Percentiles rank a stretch among this genome's conserved stretches.
Evolutionary conservation across 2,797 vertebrate species (phyloP).

Genomic region (Orientallactaga sibirica): DNA sequence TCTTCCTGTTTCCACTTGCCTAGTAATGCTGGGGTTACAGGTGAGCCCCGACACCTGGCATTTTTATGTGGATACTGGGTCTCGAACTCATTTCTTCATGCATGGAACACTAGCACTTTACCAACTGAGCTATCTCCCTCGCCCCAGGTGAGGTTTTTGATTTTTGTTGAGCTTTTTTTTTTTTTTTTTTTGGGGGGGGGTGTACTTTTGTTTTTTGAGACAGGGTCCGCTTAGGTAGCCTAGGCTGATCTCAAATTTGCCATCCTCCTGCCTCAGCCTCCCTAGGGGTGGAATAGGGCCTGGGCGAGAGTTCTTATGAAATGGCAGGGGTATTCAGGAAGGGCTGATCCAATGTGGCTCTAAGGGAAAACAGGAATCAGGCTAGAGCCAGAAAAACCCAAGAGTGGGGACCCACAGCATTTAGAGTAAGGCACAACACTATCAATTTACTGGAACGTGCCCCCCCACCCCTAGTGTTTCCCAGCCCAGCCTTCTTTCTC

Average conservation of each 20-base stretch:
- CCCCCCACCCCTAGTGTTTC: background rate
- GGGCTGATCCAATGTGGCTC: background rate
- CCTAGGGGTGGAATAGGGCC: background rate
- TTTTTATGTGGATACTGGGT: too few species aligned
- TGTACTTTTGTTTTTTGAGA: background rate
- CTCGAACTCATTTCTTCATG: too few species aligned
- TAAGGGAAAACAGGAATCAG: fast-evolving
- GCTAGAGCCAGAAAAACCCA: background rate
- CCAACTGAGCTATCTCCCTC: too few species aligned
- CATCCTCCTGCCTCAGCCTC: background rate
- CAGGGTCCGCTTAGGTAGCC: background rate
- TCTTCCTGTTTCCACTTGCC: too few species aligned
- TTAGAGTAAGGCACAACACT: background rate
- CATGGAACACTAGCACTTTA: too few species aligned
- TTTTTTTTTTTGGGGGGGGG: background rate
- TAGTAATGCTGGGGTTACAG: too few species aligned
- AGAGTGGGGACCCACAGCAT: background rate
- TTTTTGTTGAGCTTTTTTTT: too few species aligned
- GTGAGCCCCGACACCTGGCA: too few species aligned
- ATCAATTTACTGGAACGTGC: background rate
- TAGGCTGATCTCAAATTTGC: background rate
- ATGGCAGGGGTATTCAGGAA: background rate
- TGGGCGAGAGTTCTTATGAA: background rate
- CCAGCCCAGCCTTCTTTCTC: background rate
- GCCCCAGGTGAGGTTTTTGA: too few species aligned